phyloP scores from a whole-genome alignment of 2,113 vertebrate species.

The Mesocricetus auratus region DNA sequence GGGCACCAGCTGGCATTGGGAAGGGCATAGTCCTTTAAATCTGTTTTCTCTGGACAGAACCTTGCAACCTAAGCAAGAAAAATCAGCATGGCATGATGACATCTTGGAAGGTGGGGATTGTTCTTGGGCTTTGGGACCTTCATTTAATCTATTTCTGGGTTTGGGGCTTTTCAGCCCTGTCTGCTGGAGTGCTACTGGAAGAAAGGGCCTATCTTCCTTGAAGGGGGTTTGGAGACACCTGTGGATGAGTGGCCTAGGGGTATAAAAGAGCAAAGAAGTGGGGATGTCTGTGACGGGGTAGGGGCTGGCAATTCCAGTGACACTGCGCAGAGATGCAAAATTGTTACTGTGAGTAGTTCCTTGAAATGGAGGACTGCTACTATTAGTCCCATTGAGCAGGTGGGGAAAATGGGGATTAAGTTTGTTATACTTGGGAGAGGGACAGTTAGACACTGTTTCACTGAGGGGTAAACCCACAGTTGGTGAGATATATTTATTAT shows the following conservation, averaged over 20 bases:
- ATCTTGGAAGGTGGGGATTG: neutral
- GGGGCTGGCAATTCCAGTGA: neutral
- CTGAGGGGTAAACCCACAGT: rapidly evolving
- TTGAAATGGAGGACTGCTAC: neutral
- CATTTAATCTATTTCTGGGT: neutral
- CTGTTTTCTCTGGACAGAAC: constrained; percentile 57
- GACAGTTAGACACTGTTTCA: neutral
- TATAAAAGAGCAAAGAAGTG: neutral
- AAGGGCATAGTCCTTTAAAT: constrained; percentile 87
- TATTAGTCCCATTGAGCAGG: neutral
- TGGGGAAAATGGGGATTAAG: neutral
- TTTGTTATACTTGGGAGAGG: neutral
- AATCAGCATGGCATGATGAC: neutral
- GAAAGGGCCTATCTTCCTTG: neutral
- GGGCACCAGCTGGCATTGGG: constrained; percentile 92
- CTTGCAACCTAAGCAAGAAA: constrained; percentile 66
- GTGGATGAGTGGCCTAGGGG: neutral
- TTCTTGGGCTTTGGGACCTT: neutral
- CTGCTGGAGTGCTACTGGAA: neutral
- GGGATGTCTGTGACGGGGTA: neutral
- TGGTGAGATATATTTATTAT: neutral
- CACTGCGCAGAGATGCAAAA: neutral
- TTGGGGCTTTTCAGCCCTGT: neutral
- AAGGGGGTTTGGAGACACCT: neutral
- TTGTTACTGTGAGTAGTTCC: neutral